phyloP scores from a whole-genome alignment of 2,797 vertebrate genomes.

The Pristis pectinata region DNA sequence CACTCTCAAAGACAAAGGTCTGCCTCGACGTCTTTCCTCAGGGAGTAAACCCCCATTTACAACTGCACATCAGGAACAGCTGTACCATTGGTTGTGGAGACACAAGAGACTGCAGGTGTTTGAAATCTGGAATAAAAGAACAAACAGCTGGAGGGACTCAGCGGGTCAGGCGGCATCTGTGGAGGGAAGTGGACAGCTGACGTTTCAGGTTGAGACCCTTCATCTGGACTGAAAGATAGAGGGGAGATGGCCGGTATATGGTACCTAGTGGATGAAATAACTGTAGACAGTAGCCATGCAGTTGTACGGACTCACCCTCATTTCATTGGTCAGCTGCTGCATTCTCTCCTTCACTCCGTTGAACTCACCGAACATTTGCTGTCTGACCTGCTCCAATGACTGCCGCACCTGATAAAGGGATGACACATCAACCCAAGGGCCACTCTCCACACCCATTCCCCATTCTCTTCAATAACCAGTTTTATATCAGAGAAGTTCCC shows the following conservation, averaged over 20 bases:
- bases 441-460: neutral
- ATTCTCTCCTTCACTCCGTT: conserved; percentile 91
- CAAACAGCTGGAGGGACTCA: too few relatives aligned
- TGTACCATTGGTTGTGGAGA: neutral
- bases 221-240: too few relatives aligned
- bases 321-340: conserved; percentile 78
- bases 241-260: too few relatives aligned
- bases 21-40: neutral
- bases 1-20: neutral
- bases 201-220: too few relatives aligned
- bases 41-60: neutral
- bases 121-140: too few relatives aligned
- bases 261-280: too few relatives aligned
- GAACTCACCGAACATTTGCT: conserved; percentile 89
- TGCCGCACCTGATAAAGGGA: conserved; percentile 74
- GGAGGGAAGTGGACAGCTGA: too few relatives aligned
- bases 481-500: neutral
- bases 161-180: too few relatives aligned
- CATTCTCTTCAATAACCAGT: neutral
- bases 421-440: neutral
- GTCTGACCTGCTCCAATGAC: conserved; percentile 92
- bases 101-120: too few relatives aligned
- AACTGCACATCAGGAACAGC: neutral
- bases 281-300: neutral
- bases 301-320: conserved; percentile 67